phyloP scores from a whole-genome alignment of 2,888 invertebrate genomes.

The Smittia sp. region DNA sequence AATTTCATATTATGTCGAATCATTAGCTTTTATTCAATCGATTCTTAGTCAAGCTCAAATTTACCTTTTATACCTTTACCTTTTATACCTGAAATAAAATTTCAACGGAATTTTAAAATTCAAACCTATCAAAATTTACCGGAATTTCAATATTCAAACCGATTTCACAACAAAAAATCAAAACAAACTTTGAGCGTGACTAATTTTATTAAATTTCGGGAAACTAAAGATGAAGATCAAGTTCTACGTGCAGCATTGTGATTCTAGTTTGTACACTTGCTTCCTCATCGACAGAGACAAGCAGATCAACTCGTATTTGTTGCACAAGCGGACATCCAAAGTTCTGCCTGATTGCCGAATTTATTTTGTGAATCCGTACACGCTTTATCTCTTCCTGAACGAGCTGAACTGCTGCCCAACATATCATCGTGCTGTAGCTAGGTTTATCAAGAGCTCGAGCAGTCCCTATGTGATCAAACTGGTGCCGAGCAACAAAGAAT shows the following conservation, averaged over 20 bases:
- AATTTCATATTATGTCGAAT: no score
- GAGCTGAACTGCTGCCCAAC: conserved; percentile 19
- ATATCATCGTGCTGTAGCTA: not conserved
- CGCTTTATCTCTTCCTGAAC: conserved; percentile 15
- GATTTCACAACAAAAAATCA: no score
- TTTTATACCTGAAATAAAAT: no score
- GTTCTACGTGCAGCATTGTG: conserved; percentile 3
- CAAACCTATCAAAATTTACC: no score
- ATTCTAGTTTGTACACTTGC: not conserved
- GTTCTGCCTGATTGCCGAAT: not conserved
- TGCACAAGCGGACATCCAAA: not conserved
- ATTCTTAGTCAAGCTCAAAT: no score
- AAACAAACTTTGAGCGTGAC: not conserved
- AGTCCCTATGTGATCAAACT: conserved; percentile 55
- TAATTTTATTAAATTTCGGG: no score
- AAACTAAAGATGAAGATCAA: conserved; percentile 22
- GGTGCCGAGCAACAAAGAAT: conserved; percentile 59
- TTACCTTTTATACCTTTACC: no score
- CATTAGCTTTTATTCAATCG: no score
- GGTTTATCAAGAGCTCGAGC: conserved; percentile 32
- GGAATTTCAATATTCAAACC: no score
- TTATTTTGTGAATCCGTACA: conserved; percentile 4
- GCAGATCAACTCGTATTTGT: not conserved
- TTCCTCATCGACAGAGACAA: not conserved
- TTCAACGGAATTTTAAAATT: no score